These are phyloP conservation scores for Datnioides undecimradiatus DNA, from an alignment of 2,113 vertebrate genomes.

Conservation along the genomic window DNA sequence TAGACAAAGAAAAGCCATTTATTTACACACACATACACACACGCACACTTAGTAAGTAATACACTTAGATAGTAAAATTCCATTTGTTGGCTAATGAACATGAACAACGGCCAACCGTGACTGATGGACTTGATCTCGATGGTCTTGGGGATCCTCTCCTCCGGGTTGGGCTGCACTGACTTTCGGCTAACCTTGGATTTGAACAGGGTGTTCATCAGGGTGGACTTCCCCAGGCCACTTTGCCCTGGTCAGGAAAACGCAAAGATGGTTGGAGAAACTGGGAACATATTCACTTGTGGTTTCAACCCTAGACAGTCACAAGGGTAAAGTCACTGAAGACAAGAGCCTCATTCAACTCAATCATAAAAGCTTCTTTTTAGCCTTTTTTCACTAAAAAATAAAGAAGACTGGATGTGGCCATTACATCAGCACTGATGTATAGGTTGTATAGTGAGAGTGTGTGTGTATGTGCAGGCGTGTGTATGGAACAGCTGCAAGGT, in stretches of 20 bases:
- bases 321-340: background rate
- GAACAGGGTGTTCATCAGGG: slow-evolving; percentile 98
- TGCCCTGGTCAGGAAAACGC: slow-evolving; percentile 86
- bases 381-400: background rate
- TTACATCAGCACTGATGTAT: slow-evolving; percentile 11
- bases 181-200: slow-evolving; percentile 99
- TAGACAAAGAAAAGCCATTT: slow-evolving; percentile 60
- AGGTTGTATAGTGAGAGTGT: background rate
- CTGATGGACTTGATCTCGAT: slow-evolving; percentile 98
- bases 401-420: slow-evolving; percentile 1
- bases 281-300: background rate
- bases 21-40: background rate
- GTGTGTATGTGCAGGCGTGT: slow-evolving; percentile 4
- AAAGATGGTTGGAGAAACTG: slow-evolving; percentile 10
- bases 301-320: slow-evolving; percentile 2
- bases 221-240: slow-evolving; percentile 98
- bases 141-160: slow-evolving; percentile 97
- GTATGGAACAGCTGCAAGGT: slow-evolving; percentile 55
- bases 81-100: background rate
- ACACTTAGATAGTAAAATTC: too few relatives aligned
- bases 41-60: too few relatives aligned
- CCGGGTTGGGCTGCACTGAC: slow-evolving; percentile 87
- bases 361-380: background rate
- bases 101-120: slow-evolving; percentile 84
- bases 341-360: background rate